Evolutionary conservation across 2,797 vertebrate species (phyloP).

Genomic region (Remorina albescens): DNA sequence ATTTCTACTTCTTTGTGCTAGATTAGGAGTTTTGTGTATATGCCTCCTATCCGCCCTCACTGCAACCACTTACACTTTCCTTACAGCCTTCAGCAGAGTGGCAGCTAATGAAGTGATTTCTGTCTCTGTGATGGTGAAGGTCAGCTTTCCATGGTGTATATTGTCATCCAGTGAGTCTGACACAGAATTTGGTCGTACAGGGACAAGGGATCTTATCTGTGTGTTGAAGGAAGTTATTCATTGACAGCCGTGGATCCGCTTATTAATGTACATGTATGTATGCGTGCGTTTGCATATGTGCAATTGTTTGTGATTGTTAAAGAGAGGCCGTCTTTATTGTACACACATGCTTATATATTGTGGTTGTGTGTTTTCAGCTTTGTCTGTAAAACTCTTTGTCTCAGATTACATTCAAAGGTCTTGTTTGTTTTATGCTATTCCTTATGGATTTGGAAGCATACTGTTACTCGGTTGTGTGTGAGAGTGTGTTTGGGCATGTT

Average conservation of each 20-base stretch:
- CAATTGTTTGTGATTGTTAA: slow-evolving; percentile 10
- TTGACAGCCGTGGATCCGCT: not conserved
- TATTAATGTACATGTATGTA: not conserved
- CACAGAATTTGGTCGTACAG: slow-evolving; percentile 87
- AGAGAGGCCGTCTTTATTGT: not conserved
- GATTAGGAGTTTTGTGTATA: not conserved
- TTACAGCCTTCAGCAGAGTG: slow-evolving; percentile 25
- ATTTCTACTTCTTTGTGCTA: not conserved
- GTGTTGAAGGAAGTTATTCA: slow-evolving; percentile 9
- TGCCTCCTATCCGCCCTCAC: slow-evolving; percentile 2
- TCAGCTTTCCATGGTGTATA: slow-evolving; percentile 39
- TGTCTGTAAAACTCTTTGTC: slow-evolving; percentile 11
- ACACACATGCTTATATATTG: not conserved
- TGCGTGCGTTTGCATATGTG: not conserved
- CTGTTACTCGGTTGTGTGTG: slow-evolving; percentile 5
- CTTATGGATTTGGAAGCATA: not conserved
- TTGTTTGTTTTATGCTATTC: not conserved
- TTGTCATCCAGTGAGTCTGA: slow-evolving; percentile 64
- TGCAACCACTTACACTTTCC: not conserved
- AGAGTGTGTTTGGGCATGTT: not conserved
- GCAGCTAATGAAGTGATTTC: slow-evolving; percentile 53
- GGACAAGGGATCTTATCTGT: slow-evolving; percentile 67
- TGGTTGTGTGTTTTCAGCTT: not conserved
- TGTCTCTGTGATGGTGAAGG: slow-evolving; percentile 72
- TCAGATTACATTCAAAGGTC: slow-evolving; percentile 11